Evolutionary conservation across 2,888 invertebrate species (phyloP), one percentile per base, ranked within the genome.

Genomic region (Erannis defoliaria): DNA sequence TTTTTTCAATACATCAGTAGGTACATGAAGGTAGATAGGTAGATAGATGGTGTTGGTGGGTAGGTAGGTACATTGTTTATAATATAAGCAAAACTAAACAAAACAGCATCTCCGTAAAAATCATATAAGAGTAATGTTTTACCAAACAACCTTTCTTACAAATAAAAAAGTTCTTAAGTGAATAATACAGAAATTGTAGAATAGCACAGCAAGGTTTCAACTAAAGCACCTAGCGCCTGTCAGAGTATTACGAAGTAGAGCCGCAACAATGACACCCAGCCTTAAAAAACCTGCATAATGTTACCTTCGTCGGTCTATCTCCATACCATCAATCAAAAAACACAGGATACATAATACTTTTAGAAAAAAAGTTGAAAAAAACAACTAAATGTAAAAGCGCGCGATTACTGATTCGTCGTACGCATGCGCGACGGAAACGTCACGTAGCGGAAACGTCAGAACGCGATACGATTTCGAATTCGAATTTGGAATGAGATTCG

Each of bases 391-490:
- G 78, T 81, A 85, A 85, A 86, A 84, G 84, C 80, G 72, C 84
- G 82, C 86, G 86, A 89, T 90, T 89, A 90, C 81, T 80, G 86
- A 90, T 90, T 86, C 91, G 85, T 80, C 61, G 77, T 80, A 89
- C 90, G 89, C 89, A 77, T 83, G 82, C 84, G 82, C 78, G 79
- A 77, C 88, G 89, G 90, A 89, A 87, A 87, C 88, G 83, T 83
- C 90, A 90, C 90, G 90, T 89, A 90, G 85, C 87, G 89, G 89
- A 89, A 88, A 87, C 88, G 91, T 86, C 90, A 90, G 90, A 84
- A 92, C 92, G 92, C 92, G 91, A 83, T 89, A 88, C 90, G 92
- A 90, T 92, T 92, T 89, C 89, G 87, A 91, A 90, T 90, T 88
- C 71, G 84, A 89, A 90, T 88, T 89, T 85, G 84, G 86, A 87